Percentiles rank a stretch among this genome's conserved stretches.
phyloP scores from a whole-genome alignment of 2,888 invertebrate species.

The Tholera decimalis region DNA sequence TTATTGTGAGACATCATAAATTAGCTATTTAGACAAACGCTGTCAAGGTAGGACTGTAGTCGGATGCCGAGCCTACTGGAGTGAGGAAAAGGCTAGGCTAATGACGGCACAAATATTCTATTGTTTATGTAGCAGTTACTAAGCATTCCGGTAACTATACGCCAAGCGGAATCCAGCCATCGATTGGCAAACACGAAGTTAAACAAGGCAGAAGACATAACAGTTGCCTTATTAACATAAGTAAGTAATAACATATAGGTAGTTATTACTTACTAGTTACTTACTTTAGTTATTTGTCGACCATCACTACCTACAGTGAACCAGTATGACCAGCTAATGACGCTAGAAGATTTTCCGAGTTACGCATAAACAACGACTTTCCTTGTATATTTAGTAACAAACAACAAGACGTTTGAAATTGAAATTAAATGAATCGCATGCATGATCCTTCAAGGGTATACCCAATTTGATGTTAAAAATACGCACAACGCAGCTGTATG shows the following conservation, averaged over 20 bases:
- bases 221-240: constrained; percentile 25
- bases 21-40: constrained; percentile 10
- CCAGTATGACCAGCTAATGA: constrained; percentile 40
- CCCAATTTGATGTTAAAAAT: background rate
- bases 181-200: constrained; percentile 9
- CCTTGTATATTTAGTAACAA: constrained; percentile 47
- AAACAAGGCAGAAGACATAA: constrained; percentile 17
- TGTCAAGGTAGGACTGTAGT: constrained; percentile 28
- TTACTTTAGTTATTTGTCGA: constrained; percentile 28
- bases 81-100: constrained; percentile 51
- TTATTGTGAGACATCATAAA: constrained; percentile 12
- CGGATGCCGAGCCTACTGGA: constrained; percentile 46
- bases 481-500: too few species aligned
- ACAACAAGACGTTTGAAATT: constrained; percentile 14
- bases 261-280: too few species aligned
- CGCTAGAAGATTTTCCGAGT: constrained; percentile 49
- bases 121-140: constrained; percentile 35
- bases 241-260: constrained; percentile 28
- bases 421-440: background rate
- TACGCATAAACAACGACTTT: constrained; percentile 44
- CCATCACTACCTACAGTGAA: constrained; percentile 25
- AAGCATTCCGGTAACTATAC: constrained; percentile 6
- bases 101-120: constrained; percentile 23
- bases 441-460: background rate
- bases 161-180: constrained; percentile 6